Conservation (phyloP, 2,113 vertebrate genomes). For the Ceratotherium simum region DNA sequence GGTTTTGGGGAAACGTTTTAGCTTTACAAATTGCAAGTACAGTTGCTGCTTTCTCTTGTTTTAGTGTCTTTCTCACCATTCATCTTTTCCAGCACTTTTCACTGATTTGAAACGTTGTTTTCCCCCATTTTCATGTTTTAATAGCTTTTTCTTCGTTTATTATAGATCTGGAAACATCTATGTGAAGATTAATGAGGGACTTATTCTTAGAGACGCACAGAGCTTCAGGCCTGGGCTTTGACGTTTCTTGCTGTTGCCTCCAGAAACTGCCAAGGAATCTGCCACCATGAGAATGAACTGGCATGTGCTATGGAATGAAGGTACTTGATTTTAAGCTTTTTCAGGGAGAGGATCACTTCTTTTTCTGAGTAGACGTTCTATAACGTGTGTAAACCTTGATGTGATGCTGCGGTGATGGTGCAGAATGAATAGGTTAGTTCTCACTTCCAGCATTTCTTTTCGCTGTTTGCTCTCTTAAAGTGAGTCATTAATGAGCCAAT, state of each 20-base stretch:
- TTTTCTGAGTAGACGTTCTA: neutral
- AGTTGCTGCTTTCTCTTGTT: neutral
- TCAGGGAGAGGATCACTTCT: neutral
- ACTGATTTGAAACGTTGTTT: neutral
- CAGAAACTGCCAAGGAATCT: neutral
- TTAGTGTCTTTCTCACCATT: constrained; percentile 31
- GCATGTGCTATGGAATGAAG: neutral
- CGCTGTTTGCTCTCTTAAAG: neutral
- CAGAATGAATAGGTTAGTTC: neutral
- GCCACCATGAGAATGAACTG: neutral
- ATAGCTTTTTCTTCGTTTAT: constrained; percentile 36
- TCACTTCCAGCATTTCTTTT: neutral
- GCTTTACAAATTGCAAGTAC: neutral
- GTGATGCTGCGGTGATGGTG: neutral
- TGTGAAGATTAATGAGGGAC: neutral
- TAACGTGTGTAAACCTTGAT: neutral
- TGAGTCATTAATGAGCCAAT: neutral
- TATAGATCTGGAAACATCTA: neutral
- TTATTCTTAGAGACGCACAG: neutral
- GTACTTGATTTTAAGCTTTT: constrained; percentile 6
- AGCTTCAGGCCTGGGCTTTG: neutral
- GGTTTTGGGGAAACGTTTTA: neutral
- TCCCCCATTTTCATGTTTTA: neutral
- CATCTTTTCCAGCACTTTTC: neutral
- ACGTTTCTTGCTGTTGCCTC: neutral